These are phyloP conservation scores for Thamnophis sirtalis DNA, from an alignment of 2,113 vertebrate species.

Conservation along the genomic window DNA sequence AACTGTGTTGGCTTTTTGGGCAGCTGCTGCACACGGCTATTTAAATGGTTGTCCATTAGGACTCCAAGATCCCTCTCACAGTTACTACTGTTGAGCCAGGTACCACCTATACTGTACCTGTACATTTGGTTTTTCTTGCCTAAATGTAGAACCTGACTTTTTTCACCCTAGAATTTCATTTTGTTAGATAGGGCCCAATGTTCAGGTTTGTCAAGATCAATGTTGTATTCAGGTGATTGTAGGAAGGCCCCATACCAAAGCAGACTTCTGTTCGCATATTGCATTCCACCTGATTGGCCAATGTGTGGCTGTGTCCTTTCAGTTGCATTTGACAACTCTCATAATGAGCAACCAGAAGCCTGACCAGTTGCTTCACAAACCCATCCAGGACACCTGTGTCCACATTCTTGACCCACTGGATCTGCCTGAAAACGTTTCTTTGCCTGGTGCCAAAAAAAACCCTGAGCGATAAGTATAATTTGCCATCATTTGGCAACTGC, in stretches of 20 bases:
- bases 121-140: no score
- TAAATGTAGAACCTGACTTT: no score
- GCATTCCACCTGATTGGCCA: background rate
- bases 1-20: no score
- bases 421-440: background rate
- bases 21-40: no score
- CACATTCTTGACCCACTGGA: background rate
- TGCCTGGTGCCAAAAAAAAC: slow-evolving; percentile 7
- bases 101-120: no score
- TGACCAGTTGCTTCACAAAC: background rate
- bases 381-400: background rate
- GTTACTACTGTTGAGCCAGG: no score
- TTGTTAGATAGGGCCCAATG: no score
- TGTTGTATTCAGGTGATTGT: background rate
- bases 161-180: no score
- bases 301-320: background rate
- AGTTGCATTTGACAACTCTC: background rate
- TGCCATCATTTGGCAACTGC: slow-evolving; percentile 59
- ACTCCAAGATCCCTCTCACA: no score
- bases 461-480: slow-evolving; percentile 29
- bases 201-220: no score
- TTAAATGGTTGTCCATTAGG: no score
- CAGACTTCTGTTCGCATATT: background rate
- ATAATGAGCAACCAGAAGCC: background rate
- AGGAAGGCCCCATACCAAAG: background rate